Evolutionary conservation across 2,113 vertebrate species (phyloP), one percentile per base, ranked within the genome.

Genomic region (Platysteira castanea): DNA sequence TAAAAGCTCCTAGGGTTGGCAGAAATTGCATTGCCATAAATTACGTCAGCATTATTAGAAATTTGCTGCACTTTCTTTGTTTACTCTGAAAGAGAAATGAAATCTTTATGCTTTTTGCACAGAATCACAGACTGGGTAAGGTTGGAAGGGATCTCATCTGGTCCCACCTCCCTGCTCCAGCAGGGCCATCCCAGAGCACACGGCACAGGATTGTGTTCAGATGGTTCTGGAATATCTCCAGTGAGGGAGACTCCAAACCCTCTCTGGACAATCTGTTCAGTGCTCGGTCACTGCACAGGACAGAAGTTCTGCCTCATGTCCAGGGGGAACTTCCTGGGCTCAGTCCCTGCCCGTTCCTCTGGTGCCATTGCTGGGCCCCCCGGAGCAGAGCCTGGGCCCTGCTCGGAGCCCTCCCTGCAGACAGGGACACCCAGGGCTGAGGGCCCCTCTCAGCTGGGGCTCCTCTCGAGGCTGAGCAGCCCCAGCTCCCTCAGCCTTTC

Each of bases 161-260:
- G 16, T 57, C 1, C 35, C 21, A 42, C 27, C 37, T 44, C 11
- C 35, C 31, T 56, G 17, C 31, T 80, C 30, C 24, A 35, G 30
- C 16, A 21, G 41, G 24, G 20, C 8, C 57, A 27, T 15, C 21
- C 35, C 26, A 63, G 24, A 54, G 41, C 65, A 61, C 37, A 69
- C 0, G 0, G 84, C 63, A 23, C 41, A 79, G 56, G 19, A 47
- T 10, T 78, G n/a, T 54, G 56, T 20, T n/a, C 13, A 17, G 65
- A 11, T 0, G 1, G 20, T 0, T 54, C 41, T 31, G 41, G 30
- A 47, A 31, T 63, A 70, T 9, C n/a, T 0, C n/a, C 65, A 63
- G 30, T 4, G 41, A 78, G 41, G 57, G 74, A 54, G 30, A 47
- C 56, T 26, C n/a, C 41, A 17, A 41, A 47, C 1, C 54, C 39